Conservation (phyloP, 2,888 invertebrate genomes). For the Pandemis heparana region DNA sequence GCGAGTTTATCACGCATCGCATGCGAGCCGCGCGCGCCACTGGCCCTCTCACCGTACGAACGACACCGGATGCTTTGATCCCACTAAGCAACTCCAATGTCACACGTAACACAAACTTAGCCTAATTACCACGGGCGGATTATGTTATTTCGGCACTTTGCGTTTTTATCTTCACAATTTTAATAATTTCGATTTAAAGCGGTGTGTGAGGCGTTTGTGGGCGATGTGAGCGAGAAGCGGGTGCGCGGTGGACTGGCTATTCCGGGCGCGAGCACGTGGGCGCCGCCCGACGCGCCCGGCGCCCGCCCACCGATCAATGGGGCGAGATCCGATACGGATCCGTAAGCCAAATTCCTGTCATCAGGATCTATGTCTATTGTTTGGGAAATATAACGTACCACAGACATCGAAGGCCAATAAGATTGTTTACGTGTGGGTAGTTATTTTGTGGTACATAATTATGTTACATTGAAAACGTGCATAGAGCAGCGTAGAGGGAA, state of each 20-base stretch:
- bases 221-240: slow-evolving; percentile 61
- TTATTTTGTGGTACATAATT: no score
- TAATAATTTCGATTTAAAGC: neutral
- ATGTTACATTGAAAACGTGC: no score
- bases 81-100: slow-evolving; percentile 10
- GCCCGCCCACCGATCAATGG: slow-evolving; percentile 80
- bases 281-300: slow-evolving; percentile 61
- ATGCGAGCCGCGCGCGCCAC: slow-evolving; percentile 51
- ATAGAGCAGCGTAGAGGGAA: no score
- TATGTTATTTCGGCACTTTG: neutral
- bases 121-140: neutral
- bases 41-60: slow-evolving; percentile 46
- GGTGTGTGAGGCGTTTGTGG: slow-evolving; percentile 43
- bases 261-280: slow-evolving; percentile 82
- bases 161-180: neutral
- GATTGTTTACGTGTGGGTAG: no score
- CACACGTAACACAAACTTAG: slow-evolving; percentile 1
- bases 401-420: no score
- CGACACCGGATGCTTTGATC: slow-evolving; percentile 4
- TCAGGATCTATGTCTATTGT: neutral
- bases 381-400: neutral
- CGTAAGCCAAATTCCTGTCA: neutral
- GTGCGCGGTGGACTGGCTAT: slow-evolving; percentile 80
- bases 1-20: slow-evolving; percentile 81
- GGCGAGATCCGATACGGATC: slow-evolving; percentile 66